Evolutionary conservation across 2,113 vertebrate genomes (phyloP).

Genomic region (Python bivittatus): DNA sequence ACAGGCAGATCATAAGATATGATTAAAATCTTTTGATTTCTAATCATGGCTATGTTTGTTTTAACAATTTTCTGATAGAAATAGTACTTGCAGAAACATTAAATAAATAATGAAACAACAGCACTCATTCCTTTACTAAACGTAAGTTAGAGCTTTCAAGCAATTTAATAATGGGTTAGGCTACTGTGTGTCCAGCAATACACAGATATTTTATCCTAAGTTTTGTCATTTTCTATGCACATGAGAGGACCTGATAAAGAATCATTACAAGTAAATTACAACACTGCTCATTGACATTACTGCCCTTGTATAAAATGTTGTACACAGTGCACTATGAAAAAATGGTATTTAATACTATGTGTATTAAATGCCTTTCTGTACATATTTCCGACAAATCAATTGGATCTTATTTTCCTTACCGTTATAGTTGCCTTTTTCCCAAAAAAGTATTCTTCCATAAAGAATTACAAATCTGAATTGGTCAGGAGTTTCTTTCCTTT

Average conservation of each 20-base stretch:
- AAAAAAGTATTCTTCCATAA: background rate
- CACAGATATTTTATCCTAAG: background rate
- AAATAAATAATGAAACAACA: background rate
- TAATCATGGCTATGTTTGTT: slow-evolving; percentile 9
- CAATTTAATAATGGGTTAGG: background rate
- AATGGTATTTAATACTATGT: no score
- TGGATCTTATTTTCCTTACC: background rate
- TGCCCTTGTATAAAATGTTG: background rate
- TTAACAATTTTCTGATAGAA: background rate
- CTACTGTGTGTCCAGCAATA: background rate
- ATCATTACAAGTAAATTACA: background rate
- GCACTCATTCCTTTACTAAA: background rate
- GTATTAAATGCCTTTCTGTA: background rate
- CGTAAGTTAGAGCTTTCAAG: slow-evolving; percentile 11
- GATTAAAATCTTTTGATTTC: background rate
- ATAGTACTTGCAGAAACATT: slow-evolving; percentile 23
- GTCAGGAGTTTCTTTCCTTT: background rate
- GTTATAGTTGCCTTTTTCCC: no score
- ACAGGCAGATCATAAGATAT: slow-evolving; percentile 33
- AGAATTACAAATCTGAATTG: background rate
- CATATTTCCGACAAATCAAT: background rate
- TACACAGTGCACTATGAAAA: background rate
- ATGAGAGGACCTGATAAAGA: background rate
- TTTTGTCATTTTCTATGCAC: background rate
- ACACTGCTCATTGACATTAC: background rate